These are phyloP conservation scores for Sericinus montela DNA, from an alignment of 2,888 invertebrate genomes.

Conservation along the genomic window DNA sequence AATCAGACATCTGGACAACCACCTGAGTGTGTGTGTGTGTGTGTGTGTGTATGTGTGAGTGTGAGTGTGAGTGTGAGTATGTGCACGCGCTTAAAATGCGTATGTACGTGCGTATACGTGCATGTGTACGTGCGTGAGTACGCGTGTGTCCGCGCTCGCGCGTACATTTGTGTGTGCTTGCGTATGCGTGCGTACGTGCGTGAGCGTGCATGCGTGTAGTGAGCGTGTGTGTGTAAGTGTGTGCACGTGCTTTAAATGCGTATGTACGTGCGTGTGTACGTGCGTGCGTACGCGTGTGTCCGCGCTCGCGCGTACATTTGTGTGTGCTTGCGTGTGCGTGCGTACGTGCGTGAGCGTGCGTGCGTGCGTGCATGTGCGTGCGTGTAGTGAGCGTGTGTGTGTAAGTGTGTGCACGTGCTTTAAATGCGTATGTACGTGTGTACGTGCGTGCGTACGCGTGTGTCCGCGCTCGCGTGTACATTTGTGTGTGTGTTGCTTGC, in stretches of 20 bases:
- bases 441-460: neutral
- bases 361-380: neutral
- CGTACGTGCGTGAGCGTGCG: no score
- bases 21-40: neutral
- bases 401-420: no score
- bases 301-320: no score
- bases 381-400: neutral
- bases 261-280: neutral
- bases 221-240: neutral
- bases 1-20: no score
- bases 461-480: neutral
- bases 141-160: no score
- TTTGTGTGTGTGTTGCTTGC: neutral
- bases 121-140: no score
- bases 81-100: no score
- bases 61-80: neutral
- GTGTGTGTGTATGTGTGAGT: neutral
- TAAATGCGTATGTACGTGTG: no score
- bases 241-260: no score
- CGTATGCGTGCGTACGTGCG: no score
- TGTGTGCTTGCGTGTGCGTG: neutral
- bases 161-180: no score
- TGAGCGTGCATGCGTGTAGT: neutral
- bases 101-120: neutral
- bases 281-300: no score